phyloP scores from a whole-genome alignment of 2,888 invertebrate species.

The Drosophila falleni region DNA sequence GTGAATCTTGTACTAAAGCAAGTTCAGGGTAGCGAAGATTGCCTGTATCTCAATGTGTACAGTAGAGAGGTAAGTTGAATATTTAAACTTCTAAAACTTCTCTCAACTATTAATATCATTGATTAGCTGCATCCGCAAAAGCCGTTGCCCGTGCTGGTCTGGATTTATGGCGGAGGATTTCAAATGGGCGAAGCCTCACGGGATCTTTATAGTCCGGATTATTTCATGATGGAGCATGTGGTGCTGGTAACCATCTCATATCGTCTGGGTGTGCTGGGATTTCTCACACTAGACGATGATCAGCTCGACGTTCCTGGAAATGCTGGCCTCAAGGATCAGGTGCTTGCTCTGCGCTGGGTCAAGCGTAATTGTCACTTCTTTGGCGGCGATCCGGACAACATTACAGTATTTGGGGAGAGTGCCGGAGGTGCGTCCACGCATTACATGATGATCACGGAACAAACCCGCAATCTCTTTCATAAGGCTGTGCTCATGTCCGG shows the following conservation, averaged over 20 bases:
- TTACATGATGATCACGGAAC: slow-evolving; percentile 86
- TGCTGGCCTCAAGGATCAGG: slow-evolving; percentile 87
- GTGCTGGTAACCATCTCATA: slow-evolving; percentile 86
- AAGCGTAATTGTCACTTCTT: slow-evolving; percentile 86
- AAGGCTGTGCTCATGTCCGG: slow-evolving; percentile 84
- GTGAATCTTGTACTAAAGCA: slow-evolving; percentile 83
- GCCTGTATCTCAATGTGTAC: slow-evolving; percentile 86
- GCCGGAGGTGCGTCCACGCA: slow-evolving; percentile 86
- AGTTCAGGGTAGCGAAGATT: slow-evolving; percentile 86
- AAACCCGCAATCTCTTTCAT: slow-evolving; percentile 85
- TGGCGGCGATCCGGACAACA: slow-evolving; percentile 86
- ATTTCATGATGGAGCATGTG: slow-evolving; percentile 86
- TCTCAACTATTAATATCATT: background rate
- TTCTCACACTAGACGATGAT: slow-evolving; percentile 85
- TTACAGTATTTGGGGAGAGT: slow-evolving; percentile 87
- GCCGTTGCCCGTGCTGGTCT: slow-evolving; percentile 85
- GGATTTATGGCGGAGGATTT: slow-evolving; percentile 87
- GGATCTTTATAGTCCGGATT: slow-evolving; percentile 86
- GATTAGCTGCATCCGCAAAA: slow-evolving; percentile 77
- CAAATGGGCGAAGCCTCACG: slow-evolving; percentile 85
- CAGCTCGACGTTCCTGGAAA: slow-evolving; percentile 86
- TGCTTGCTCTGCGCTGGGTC: slow-evolving; percentile 86
- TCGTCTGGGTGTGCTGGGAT: slow-evolving; percentile 86
- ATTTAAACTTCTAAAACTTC: background rate
- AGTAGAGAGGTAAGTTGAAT: slow-evolving; percentile 80